These are phyloP conservation scores for Mareca penelope DNA, from an alignment of 2,797 vertebrate genomes.

Conservation along the genomic window DNA sequence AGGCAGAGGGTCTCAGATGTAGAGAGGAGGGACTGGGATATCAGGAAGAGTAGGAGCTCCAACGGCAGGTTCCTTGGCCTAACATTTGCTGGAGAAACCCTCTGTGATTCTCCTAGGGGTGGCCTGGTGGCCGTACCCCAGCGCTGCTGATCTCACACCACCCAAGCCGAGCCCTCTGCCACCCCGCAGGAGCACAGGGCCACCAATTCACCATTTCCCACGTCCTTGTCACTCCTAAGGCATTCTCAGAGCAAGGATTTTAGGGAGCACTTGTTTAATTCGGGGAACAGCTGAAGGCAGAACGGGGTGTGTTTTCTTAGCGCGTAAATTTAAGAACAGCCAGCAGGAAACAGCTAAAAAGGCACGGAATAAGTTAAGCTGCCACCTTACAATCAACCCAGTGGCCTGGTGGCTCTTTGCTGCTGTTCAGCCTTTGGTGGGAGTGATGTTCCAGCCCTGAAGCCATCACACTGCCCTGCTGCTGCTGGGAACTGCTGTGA, in stretches of 20 bases:
- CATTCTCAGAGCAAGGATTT: background rate
- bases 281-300: background rate
- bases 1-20: background rate
- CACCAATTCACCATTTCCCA: background rate
- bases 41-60: background rate
- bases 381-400: background rate
- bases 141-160: rapidly evolving
- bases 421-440: background rate
- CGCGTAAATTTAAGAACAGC: rapidly evolving
- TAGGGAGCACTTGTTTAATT: background rate
- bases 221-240: background rate
- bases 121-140: background rate
- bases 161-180: background rate
- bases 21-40: background rate
- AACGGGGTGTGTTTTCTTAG: background rate
- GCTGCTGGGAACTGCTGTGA: background rate
- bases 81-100: background rate
- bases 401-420: background rate
- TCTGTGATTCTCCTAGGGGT: background rate
- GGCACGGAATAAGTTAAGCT: background rate
- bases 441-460: background rate
- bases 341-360: background rate
- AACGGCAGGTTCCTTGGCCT: background rate
- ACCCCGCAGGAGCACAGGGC: background rate
- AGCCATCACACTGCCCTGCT: background rate